Percentiles rank a stretch among this genome's conserved stretches.
These are phyloP conservation scores for Phyllopteryx taeniolatus DNA, from an alignment of 2,113 vertebrate species.

Conservation along the genomic window DNA sequence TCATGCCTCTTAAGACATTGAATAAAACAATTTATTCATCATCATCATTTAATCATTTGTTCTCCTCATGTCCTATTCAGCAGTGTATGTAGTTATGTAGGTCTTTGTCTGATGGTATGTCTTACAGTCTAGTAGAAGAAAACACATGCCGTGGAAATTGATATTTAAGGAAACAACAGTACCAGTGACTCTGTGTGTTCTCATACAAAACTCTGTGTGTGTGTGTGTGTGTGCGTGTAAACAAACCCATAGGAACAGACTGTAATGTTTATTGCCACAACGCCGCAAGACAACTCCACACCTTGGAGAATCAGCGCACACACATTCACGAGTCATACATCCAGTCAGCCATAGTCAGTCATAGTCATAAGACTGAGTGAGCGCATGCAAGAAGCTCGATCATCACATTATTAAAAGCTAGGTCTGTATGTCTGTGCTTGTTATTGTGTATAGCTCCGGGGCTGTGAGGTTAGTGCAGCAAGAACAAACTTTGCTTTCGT, in stretches of 20 bases:
- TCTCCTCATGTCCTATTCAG: not conserved
- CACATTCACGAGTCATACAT: slow-evolving; percentile 45
- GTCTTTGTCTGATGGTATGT: not conserved
- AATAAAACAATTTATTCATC: not conserved
- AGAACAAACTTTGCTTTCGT: slow-evolving; percentile 19
- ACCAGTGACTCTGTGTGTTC: not conserved
- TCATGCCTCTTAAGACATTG: not conserved
- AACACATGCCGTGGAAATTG: not conserved
- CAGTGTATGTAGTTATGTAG: not conserved
- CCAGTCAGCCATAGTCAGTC: slow-evolving; percentile 58
- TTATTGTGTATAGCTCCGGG: slow-evolving; percentile 14
- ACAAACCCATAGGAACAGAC: slow-evolving; percentile 2
- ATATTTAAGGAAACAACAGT: not conserved
- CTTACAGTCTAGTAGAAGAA: not conserved
- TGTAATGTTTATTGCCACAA: slow-evolving; percentile 40
- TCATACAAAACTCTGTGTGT: not conserved
- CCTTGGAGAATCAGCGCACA: slow-evolving; percentile 15
- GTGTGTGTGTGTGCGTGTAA: not conserved
- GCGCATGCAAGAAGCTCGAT: slow-evolving; percentile 46
- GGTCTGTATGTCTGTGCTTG: slow-evolving; percentile 25
- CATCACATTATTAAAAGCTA: slow-evolving; percentile 42
- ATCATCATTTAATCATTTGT: too few species aligned
- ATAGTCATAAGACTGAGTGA: slow-evolving; percentile 55
- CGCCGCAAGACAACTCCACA: slow-evolving; percentile 21
- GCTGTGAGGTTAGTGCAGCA: slow-evolving; percentile 38